phyloP scores from a whole-genome alignment of 2,113 vertebrate genomes.

The Sorex fumeus region DNA sequence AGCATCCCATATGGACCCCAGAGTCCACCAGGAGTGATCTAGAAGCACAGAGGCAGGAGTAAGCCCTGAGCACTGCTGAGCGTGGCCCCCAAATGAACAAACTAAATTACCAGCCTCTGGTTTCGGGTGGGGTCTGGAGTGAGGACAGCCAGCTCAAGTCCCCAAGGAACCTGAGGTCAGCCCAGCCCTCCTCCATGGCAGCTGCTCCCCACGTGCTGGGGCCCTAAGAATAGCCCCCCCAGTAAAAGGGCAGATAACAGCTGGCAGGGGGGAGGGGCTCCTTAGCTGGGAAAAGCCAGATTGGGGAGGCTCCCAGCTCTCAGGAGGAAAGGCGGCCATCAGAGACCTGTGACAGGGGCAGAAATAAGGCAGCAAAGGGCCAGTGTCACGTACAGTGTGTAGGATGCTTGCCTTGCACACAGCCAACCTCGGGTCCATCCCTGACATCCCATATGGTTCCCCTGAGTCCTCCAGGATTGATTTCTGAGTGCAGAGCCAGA shows the following conservation, averaged over 20 bases:
- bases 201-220: conserved; percentile 69
- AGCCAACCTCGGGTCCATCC: too few relatives aligned
- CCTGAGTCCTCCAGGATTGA: too few relatives aligned
- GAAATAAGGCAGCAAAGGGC: neutral
- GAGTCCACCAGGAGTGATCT: too few relatives aligned
- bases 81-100: neutral
- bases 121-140: conserved; percentile 26
- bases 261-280: conserved; percentile 79
- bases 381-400: neutral
- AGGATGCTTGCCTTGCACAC: too few relatives aligned
- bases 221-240: conserved; percentile 82
- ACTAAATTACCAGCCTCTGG: neutral
- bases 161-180: conserved; percentile 65
- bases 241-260: conserved; percentile 84
- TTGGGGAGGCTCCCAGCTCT: too few relatives aligned
- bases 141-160: neutral
- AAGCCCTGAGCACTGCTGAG: too few relatives aligned
- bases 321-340: neutral
- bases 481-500: too few relatives aligned
- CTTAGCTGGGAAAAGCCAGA: neutral
- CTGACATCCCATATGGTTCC: too few relatives aligned
- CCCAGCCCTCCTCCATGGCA: conserved; percentile 50
- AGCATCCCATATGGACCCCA: too few relatives aligned
- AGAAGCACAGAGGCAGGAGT: too few relatives aligned
- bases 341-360: neutral